Percentiles rank a stretch among this genome's conserved stretches.
Evolutionary conservation across 2,113 vertebrate species (phyloP).

Genomic region (Dromaius novaehollandiae): DNA sequence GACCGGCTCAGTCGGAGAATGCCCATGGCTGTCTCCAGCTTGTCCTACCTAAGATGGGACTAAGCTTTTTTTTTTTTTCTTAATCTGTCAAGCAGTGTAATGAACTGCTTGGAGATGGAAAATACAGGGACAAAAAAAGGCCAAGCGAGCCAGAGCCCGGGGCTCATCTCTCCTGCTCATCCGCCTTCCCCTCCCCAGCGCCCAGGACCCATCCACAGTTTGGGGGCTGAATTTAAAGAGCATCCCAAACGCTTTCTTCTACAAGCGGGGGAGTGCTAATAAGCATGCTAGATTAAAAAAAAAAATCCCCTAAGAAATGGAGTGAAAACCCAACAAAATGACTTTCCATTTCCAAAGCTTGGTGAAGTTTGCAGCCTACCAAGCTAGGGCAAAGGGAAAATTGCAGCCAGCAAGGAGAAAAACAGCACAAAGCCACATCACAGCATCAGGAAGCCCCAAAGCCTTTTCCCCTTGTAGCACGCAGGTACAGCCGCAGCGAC

Average conservation of each 20-base stretch:
- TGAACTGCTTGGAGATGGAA: constrained; percentile 3
- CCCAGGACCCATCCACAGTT: too few relatives aligned
- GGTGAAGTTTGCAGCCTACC: constrained; percentile 16
- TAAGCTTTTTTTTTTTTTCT: not conserved
- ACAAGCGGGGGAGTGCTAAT: too few relatives aligned
- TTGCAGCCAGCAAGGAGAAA: constrained; percentile 39
- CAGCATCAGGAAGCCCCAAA: constrained; percentile 39
- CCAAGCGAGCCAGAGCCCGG: not conserved
- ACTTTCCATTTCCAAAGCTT: constrained; percentile 54
- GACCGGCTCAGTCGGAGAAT: too few relatives aligned
- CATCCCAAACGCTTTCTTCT: too few relatives aligned
- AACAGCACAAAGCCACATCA: constrained; percentile 60
- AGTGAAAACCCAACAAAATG: constrained; percentile 33
- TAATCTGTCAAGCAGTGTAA: not conserved
- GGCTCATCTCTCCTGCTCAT: not conserved
- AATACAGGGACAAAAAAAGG: not conserved
- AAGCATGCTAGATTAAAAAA: too few relatives aligned
- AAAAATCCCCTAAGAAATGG: not conserved
- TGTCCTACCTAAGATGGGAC: not conserved
- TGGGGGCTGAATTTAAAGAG: too few relatives aligned
- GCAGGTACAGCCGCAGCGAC: rapidly evolving
- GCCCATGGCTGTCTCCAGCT: not conserved
- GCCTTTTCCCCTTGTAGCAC: not conserved
- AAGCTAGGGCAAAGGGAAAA: constrained; percentile 33
- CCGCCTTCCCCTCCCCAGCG: not conserved